These are phyloP conservation scores for Lagopus muta DNA, from an alignment of 2,113 vertebrate genomes.

Conservation along the genomic window DNA sequence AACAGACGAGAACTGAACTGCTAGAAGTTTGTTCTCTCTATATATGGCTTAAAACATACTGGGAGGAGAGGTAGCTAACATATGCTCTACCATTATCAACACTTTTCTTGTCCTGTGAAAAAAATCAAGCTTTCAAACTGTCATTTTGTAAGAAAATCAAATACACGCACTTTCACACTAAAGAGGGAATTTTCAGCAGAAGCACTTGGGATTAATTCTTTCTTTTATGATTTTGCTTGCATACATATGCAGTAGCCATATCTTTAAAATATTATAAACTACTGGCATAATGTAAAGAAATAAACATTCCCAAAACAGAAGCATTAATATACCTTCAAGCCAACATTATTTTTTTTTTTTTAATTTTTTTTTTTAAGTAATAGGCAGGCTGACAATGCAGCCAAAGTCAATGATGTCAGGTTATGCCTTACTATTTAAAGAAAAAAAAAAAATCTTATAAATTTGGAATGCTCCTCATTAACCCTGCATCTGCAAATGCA, in stretches of 20 bases:
- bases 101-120: conserved; percentile 54
- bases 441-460: not conserved
- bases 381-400: not conserved
- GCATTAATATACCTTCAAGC: not conserved
- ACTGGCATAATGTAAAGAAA: not conserved
- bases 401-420: not conserved
- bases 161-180: conserved; percentile 14
- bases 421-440: not conserved
- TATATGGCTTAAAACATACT: conserved; percentile 15
- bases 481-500: not conserved
- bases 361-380: not conserved
- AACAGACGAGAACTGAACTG: not conserved
- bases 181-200: conserved; percentile 23
- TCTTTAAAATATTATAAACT: not conserved
- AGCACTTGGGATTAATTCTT: conserved; percentile 12
- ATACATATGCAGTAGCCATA: not conserved
- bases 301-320: not conserved
- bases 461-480: not conserved
- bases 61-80: conserved; percentile 35
- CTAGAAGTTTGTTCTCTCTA: not conserved
- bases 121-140: conserved; percentile 51
- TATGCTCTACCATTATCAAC: conserved; percentile 35
- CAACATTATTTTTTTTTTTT: not conserved
- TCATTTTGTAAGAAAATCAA: conserved; percentile 28
- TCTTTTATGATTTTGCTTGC: not conserved